phyloP scores from a whole-genome alignment of 2,113 vertebrate genomes.

The Pterocles gutturalis region DNA sequence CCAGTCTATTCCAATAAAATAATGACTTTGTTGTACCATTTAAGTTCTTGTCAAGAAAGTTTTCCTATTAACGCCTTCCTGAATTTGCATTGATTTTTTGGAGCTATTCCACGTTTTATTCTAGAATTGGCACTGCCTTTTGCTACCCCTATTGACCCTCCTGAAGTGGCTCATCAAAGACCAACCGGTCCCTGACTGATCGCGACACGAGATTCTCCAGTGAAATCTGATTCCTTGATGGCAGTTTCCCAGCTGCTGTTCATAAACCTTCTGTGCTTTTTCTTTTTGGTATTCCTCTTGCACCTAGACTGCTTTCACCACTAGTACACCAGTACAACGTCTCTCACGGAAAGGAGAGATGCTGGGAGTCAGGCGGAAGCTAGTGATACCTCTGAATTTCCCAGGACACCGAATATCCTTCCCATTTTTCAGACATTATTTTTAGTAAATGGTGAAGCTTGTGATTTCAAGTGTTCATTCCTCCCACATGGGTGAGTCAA shows the following conservation, averaged over 20 bases:
- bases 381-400: not conserved
- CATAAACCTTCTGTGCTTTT: not conserved
- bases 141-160: not conserved
- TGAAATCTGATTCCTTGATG: not conserved
- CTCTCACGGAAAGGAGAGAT: not conserved
- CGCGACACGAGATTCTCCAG: not conserved
- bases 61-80: not conserved
- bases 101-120: not conserved
- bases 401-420: not conserved
- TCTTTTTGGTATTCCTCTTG: not conserved
- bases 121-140: not conserved
- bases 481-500: not conserved
- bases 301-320: not conserved
- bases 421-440: constrained; percentile 28
- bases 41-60: not conserved
- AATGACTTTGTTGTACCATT: not conserved
- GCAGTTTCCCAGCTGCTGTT: not conserved
- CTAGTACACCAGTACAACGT: not conserved
- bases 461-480: constrained; percentile 38
- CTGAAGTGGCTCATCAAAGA: not conserved
- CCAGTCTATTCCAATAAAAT: not conserved
- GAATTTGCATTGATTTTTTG: not conserved
- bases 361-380: not conserved
- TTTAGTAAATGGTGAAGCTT: constrained; percentile 44
- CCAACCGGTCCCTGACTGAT: not conserved